Percentiles rank a stretch among this genome's conserved stretches.
Evolutionary conservation across 2,113 vertebrate species (phyloP).

Genomic region (Thermophis baileyi): DNA sequence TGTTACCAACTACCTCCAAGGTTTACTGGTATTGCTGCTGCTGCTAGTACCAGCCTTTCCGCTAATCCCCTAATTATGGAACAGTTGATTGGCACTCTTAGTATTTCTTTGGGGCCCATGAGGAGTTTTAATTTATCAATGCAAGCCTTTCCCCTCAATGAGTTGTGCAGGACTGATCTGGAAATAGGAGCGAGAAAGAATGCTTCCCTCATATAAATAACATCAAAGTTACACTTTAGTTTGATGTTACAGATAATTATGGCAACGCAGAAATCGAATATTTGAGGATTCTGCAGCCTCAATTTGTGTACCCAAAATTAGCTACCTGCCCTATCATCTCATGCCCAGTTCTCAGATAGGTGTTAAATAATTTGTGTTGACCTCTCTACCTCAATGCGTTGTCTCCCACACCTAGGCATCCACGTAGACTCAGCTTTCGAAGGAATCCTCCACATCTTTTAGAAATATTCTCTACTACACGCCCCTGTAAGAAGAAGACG

Average conservation of each 20-base stretch:
- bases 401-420: slow-evolving; percentile 93
- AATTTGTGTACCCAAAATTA: not conserved
- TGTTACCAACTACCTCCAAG: not conserved
- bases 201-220: not conserved
- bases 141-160: not conserved
- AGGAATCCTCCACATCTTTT: slow-evolving; percentile 98
- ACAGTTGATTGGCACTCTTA: not conserved
- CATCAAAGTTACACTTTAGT: not conserved
- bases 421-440: slow-evolving; percentile 89
- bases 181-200: not conserved
- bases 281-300: not conserved
- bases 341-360: rapidly evolving
- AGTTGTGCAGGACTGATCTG: not conserved
- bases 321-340: not conserved
- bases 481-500: slow-evolving; percentile 74
- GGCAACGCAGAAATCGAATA: not conserved
- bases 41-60: not conserved
- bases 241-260: not conserved
- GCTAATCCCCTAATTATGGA: not conserved
- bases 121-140: not conserved
- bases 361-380: rapidly evolving
- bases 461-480: slow-evolving; percentile 98
- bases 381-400: slow-evolving; percentile 85
- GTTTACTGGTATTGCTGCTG: not conserved
- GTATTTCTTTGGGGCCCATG: not conserved